A percentile compares a stretch with the other conserved stretches of the same genome.
phyloP scores from a whole-genome alignment of 2,113 vertebrate species.

The Romanogobio albipinnatus region DNA sequence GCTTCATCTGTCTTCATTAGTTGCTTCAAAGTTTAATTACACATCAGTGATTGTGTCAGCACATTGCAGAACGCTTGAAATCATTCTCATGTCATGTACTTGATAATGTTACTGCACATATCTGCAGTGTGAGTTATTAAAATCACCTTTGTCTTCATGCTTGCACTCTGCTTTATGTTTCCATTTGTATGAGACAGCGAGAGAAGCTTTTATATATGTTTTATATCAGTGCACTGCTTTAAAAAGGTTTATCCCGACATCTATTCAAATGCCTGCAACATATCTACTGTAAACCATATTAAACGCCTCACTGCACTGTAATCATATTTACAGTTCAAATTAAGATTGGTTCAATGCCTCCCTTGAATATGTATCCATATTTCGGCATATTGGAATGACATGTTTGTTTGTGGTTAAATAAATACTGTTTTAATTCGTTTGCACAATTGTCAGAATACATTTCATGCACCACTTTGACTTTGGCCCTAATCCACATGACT shows the following conservation, averaged over 20 bases:
- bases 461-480: constrained; percentile 23
- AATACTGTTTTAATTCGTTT: constrained; percentile 1
- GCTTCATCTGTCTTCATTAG: constrained; percentile 50
- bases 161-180: constrained; percentile 1
- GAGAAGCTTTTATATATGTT: constrained; percentile 12
- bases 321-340: neutral
- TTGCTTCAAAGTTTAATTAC: constrained; percentile 34
- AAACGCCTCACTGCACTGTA: neutral
- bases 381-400: constrained; percentile 25
- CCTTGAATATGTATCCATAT: neutral
- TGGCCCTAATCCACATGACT: constrained; percentile 15
- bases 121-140: constrained; percentile 40
- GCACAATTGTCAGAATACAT: constrained; percentile 24
- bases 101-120: constrained; percentile 31
- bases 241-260: constrained; percentile 11
- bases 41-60: constrained; percentile 51
- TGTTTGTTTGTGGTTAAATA: constrained; percentile 8
- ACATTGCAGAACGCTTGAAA: constrained; percentile 35
- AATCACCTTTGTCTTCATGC: neutral
- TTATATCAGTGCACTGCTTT: neutral
- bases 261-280: neutral
- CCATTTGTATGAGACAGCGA: neutral
- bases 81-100: constrained; percentile 38
- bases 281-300: constrained; percentile 1
- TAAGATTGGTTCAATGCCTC: constrained; percentile 9